A percentile compares a stretch with the other conserved stretches of the same genome.
Conservation (phyloP, 2,797 vertebrate species). For the Pseudocheirus occidentalis region DNA sequence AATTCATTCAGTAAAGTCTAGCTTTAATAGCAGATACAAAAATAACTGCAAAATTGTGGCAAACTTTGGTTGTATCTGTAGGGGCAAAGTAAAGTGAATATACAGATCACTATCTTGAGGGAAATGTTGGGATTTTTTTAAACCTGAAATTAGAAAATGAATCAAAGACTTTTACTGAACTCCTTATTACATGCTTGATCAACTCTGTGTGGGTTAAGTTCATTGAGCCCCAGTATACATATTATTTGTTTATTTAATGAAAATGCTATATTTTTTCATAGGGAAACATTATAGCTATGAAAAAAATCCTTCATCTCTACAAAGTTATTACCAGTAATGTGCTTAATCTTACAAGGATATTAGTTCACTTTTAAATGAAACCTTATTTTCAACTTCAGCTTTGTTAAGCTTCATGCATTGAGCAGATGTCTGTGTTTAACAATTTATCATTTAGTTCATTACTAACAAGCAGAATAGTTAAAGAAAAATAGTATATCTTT, state of each 20-base stretch:
- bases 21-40: constrained; percentile 43
- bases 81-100: background rate
- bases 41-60: constrained; percentile 38
- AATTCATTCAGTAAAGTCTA: constrained; percentile 38
- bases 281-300: constrained; percentile 19
- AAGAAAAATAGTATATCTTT: constrained; percentile 43
- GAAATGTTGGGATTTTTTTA: constrained; percentile 14
- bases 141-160: constrained; percentile 43
- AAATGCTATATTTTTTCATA: constrained; percentile 34
- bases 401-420: constrained; percentile 23
- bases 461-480: constrained; percentile 28
- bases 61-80: constrained; percentile 1
- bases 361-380: constrained; percentile 42
- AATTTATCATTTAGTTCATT: constrained; percentile 42
- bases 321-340: background rate
- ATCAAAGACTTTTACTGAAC: constrained; percentile 28
- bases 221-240: background rate
- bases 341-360: background rate
- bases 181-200: constrained; percentile 35
- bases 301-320: background rate
- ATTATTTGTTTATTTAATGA: background rate
- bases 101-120: constrained; percentile 30
- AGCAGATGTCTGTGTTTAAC: constrained; percentile 25
- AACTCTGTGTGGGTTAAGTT: constrained; percentile 32
- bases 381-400: constrained; percentile 34